A percentile compares a stretch with the other conserved stretches of the same genome.
Evolutionary conservation across 2,113 vertebrate genomes (phyloP).

Genomic region (Saccopteryx bilineata): DNA sequence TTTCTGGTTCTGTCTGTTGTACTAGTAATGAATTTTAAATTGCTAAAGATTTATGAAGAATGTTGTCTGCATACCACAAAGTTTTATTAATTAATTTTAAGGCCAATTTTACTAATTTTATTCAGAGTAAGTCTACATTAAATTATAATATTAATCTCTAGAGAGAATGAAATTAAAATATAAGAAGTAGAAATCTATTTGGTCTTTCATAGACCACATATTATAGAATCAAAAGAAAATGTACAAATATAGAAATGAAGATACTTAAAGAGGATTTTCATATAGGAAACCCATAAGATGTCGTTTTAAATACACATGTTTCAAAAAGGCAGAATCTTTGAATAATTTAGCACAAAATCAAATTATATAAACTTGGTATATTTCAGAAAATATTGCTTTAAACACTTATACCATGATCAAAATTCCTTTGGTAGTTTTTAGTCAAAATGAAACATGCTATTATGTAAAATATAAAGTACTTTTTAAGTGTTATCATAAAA

Average conservation of each 20-base stretch:
- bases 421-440: constrained; percentile 88
- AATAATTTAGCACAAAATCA: constrained; percentile 84
- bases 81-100: constrained; percentile 76
- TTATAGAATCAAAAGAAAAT: constrained; percentile 80
- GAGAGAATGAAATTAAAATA: constrained; percentile 83
- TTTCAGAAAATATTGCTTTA: constrained; percentile 87
- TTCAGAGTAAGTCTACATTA: constrained; percentile 86
- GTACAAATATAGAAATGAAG: constrained; percentile 82
- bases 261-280: constrained; percentile 81
- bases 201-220: constrained; percentile 76
- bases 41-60: constrained; percentile 35
- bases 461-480: constrained; percentile 84
- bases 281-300: constrained; percentile 76
- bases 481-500: constrained; percentile 79
- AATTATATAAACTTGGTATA: constrained; percentile 82
- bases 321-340: constrained; percentile 82
- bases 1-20: background rate
- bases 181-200: constrained; percentile 74
- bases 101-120: constrained; percentile 79
- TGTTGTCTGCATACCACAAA: background rate
- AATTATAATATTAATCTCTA: constrained; percentile 88
- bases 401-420: constrained; percentile 83
- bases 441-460: constrained; percentile 85
- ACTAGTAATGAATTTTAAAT: too few species aligned
- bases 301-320: constrained; percentile 78